Conservation (phyloP, 64 coral and sea anemone genomes). For the Orbicella faveolata region DNA sequence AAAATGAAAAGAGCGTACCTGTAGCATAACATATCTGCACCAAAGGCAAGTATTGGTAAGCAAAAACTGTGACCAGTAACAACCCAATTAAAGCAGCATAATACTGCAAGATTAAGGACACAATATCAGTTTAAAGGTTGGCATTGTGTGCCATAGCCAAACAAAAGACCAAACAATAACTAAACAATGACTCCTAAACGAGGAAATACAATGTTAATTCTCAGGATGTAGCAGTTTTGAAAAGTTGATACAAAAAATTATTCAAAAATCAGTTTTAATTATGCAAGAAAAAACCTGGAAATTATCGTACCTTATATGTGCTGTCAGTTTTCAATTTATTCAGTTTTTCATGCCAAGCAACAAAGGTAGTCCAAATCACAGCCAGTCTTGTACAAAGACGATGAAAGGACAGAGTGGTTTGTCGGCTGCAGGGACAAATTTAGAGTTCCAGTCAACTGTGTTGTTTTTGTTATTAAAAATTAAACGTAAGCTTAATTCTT, state of each 20-base stretch:
- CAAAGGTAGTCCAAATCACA: constrained; percentile 46
- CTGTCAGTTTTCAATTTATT: constrained; percentile 61
- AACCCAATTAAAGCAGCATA: constrained; percentile 56
- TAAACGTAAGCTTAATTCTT: background rate
- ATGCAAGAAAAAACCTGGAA: background rate
- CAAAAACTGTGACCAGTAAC: constrained; percentile 69
- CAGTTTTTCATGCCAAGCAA: constrained; percentile 48
- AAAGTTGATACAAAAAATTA: background rate
- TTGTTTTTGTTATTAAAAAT: background rate
- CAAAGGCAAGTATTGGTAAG: constrained; percentile 84
- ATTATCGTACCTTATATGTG: constrained; percentile 51
- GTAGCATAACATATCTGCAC: constrained; percentile 54
- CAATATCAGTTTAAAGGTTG: too few species aligned
- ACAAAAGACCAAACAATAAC: too few species aligned
- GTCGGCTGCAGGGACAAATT: constrained; percentile 47
- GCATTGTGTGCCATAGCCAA: too few species aligned
- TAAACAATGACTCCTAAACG: too few species aligned
- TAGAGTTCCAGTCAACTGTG: background rate
- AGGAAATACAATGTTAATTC: too few species aligned
- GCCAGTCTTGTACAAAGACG: constrained; percentile 72
- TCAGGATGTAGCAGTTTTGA: background rate
- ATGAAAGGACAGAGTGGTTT: constrained; percentile 64
- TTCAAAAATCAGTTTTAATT: background rate
- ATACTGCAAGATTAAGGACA: constrained; percentile 50
- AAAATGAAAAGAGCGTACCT: constrained; percentile 44